Percentiles rank a stretch among this genome's conserved stretches.
Conservation (phyloP, 1,140 invertebrate genomes). For the Triops cancriformis region DNA sequence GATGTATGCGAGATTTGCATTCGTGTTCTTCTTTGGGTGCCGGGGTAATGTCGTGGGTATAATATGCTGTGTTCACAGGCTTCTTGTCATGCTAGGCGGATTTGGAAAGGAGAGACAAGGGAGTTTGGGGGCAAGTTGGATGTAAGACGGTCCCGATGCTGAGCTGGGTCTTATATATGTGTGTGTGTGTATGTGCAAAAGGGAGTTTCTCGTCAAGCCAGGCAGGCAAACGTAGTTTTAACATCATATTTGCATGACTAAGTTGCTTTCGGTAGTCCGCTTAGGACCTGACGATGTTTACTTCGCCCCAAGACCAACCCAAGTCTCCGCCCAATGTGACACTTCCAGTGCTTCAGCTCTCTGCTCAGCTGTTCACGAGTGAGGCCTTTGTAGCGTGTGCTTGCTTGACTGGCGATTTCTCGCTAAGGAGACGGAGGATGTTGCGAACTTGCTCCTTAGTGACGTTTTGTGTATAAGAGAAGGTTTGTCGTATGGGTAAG, state of each 20-base stretch:
- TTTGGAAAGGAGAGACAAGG: not conserved
- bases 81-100: not conserved
- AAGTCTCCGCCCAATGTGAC: not conserved
- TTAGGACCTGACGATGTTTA: not conserved
- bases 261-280: not conserved
- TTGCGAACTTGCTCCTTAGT: no score
- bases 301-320: not conserved
- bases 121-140: not conserved
- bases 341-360: not conserved
- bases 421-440: no score
- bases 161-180: no score
- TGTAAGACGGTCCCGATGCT: not conserved
- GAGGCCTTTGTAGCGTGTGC: no score
- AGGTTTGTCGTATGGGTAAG: no score
- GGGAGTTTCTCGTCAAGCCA: not conserved
- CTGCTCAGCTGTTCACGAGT: not conserved
- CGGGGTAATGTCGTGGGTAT: not conserved
- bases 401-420: not conserved
- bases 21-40: no score
- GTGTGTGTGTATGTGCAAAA: no score
- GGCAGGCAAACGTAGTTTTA: not conserved
- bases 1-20: not conserved
- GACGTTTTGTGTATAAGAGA: no score
- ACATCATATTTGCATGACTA: conserved; percentile 1
- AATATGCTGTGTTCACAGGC: not conserved